These are phyloP conservation scores for Etheostoma cragini DNA, from an alignment of 2,113 vertebrate genomes.

Conservation along the genomic window DNA sequence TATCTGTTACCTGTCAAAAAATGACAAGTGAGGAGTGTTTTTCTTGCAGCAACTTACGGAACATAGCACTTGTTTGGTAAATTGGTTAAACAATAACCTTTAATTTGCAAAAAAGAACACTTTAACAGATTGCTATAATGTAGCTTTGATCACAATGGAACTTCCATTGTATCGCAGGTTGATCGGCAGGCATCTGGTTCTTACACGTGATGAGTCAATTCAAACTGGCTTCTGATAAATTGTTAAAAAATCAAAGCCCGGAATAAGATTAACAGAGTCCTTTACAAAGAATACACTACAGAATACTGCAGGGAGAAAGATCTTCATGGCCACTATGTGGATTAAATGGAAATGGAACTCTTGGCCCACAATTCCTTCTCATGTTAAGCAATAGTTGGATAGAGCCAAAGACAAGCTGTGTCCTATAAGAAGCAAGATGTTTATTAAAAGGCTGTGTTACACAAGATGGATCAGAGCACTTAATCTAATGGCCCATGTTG, in stretches of 20 bases:
- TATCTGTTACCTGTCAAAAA: constrained; percentile 14
- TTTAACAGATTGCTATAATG: neutral
- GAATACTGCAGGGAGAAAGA: constrained; percentile 6
- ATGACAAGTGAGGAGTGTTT: neutral
- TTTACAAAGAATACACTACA: neutral
- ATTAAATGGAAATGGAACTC: constrained; percentile 22
- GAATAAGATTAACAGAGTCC: neutral
- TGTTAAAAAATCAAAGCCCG: constrained; percentile 6
- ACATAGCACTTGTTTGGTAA: neutral
- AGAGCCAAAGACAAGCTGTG: constrained; percentile 14
- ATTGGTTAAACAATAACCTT: neutral
- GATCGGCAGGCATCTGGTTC: constrained; percentile 4
- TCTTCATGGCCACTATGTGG: constrained; percentile 12
- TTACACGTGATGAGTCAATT: neutral
- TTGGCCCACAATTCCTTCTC: constrained; percentile 3
- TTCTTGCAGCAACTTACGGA: neutral
- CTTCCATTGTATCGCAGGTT: neutral
- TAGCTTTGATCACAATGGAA: constrained; percentile 5
- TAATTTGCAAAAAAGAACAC: neutral
- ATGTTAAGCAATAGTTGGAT: constrained; percentile 30
- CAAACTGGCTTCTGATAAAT: constrained; percentile 16
- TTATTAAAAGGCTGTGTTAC: constrained; percentile 62
- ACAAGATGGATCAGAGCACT: constrained; percentile 56
- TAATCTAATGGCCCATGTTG: constrained; percentile 58
- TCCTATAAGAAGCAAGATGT: constrained; percentile 52